Evolutionary conservation across 2,113 vertebrate genomes (phyloP).

Genomic region (Pithys albifrons): DNA sequence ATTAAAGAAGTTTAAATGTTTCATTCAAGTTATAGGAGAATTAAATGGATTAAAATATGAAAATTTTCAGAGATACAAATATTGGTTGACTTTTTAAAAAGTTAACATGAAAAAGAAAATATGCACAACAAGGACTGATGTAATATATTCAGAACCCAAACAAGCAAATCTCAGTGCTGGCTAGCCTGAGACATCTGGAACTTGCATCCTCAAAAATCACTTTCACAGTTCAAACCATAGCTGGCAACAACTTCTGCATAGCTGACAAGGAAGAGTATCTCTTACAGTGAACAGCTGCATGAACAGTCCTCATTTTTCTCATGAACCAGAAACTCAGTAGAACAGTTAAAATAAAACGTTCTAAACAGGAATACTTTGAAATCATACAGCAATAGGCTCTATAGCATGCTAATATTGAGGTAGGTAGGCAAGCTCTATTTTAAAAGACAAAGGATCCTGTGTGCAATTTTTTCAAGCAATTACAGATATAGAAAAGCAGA

Average conservation of each 20-base stretch:
- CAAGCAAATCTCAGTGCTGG: constrained; percentile 40
- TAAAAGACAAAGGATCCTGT: neutral
- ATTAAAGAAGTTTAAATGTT: neutral
- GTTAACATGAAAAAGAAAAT: neutral
- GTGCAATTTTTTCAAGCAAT: neutral
- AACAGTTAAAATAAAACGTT: neutral
- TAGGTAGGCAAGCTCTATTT: neutral
- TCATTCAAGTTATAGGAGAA: neutral
- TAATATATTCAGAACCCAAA: constrained; percentile 22
- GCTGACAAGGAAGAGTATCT: neutral
- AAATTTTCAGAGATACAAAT: neutral
- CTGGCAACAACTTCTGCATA: constrained; percentile 23
- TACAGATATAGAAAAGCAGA: neutral
- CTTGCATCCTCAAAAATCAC: neutral
- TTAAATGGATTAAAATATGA: neutral
- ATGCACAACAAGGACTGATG: neutral
- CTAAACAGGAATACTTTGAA: neutral
- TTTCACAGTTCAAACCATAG: constrained; percentile 31
- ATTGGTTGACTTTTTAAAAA: neutral
- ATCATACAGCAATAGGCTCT: neutral
- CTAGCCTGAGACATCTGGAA: constrained; percentile 40
- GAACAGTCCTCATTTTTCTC: constrained; percentile 7
- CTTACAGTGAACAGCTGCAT: constrained; percentile 21
- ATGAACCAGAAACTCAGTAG: neutral
- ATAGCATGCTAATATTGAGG: neutral